phyloP scores from a whole-genome alignment of 2,113 vertebrate genomes.

The Melanotaenia duboulayi region DNA sequence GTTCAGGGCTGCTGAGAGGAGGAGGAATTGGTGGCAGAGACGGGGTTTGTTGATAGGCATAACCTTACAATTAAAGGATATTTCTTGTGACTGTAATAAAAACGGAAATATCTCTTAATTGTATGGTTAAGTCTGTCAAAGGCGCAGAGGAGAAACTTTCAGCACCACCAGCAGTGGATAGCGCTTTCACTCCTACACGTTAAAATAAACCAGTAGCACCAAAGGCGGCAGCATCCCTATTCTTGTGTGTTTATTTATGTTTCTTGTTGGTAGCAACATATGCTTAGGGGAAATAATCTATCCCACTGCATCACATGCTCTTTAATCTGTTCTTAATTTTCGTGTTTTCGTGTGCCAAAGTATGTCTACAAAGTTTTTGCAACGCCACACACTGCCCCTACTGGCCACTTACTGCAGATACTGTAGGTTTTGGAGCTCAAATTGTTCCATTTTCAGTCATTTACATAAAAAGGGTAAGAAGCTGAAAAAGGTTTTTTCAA shows the following conservation, averaged over 20 bases:
- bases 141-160: slow-evolving; percentile 69
- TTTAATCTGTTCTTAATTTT: slow-evolving; percentile 8
- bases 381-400: slow-evolving; percentile 67
- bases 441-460: neutral
- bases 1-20: slow-evolving; percentile 23
- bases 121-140: slow-evolving; percentile 80
- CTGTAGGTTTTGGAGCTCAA: slow-evolving; percentile 30
- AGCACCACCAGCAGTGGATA: slow-evolving; percentile 67
- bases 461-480: neutral
- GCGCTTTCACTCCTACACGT: slow-evolving; percentile 39
- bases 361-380: slow-evolving; percentile 44
- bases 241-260: neutral
- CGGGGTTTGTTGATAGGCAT: slow-evolving; percentile 64
- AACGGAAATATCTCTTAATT: slow-evolving; percentile 86
- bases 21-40: slow-evolving; percentile 20
- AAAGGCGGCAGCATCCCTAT: neutral
- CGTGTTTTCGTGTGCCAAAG: neutral
- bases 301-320: neutral
- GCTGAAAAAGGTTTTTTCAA: neutral
- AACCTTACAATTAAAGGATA: slow-evolving; percentile 89
- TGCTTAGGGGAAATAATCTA: too few relatives aligned
- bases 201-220: slow-evolving; percentile 19
- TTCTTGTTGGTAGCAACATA: neutral
- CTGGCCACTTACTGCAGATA: slow-evolving; percentile 43
- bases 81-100: slow-evolving; percentile 78